A percentile compares a stretch with the other conserved stretches of the same genome.
phyloP scores from a whole-genome alignment of 1,140 invertebrate species.

The Brachionus plicatilis region DNA sequence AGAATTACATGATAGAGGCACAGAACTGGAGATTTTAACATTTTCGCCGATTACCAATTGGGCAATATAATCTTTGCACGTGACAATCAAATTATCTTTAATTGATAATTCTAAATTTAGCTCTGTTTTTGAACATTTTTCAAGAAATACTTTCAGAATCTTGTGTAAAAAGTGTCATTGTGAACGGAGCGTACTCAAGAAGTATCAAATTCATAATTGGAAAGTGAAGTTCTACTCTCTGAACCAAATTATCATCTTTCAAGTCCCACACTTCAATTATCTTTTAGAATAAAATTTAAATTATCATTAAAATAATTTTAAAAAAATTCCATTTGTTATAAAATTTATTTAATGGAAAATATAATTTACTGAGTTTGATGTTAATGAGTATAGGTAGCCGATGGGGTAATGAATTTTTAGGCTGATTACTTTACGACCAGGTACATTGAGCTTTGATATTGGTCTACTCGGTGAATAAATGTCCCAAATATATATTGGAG shows the following conservation, averaged over 20 bases:
- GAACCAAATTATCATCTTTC: slow-evolving; percentile 52
- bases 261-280: slow-evolving; percentile 56
- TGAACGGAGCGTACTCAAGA: slow-evolving; percentile 54
- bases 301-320: neutral
- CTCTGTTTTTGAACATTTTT: neutral
- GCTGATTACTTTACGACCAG: neutral
- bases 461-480: slow-evolving; percentile 57
- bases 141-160: slow-evolving; percentile 44
- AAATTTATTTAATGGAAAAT: neutral
- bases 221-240: slow-evolving; percentile 53
- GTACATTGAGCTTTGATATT: neutral
- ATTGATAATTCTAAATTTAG: neutral
- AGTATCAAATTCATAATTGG: slow-evolving; percentile 51
- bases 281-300: slow-evolving; percentile 42
- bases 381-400: neutral
- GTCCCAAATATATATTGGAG: slow-evolving; percentile 68
- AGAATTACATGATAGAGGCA: slow-evolving; percentile 49
- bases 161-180: slow-evolving; percentile 47
- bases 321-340: neutral
- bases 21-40: slow-evolving; percentile 41
- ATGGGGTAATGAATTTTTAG: neutral
- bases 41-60: slow-evolving; percentile 49
- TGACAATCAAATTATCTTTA: slow-evolving; percentile 45
- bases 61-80: slow-evolving; percentile 54
- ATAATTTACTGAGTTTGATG: neutral